Evolutionary conservation across 2,888 invertebrate species (phyloP).

Genomic region (Meganola albula): DNA sequence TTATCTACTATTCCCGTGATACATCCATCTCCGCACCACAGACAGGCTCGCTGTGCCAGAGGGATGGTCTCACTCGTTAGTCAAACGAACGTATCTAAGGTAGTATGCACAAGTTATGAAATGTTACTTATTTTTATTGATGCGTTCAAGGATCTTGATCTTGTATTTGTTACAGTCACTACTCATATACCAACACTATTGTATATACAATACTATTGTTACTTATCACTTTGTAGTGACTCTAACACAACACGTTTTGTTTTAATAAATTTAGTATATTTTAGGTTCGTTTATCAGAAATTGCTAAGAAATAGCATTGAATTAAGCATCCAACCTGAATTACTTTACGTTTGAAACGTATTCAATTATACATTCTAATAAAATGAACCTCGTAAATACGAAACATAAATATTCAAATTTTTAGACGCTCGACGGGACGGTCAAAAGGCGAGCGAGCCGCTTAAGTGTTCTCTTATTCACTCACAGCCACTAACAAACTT

Average conservation of each 20-base stretch:
- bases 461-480: slow-evolving; percentile 25
- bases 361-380: slow-evolving; percentile 15
- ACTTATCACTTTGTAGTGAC: too few species aligned
- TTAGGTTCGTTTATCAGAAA: not conserved
- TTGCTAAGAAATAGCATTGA: not conserved
- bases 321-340: slow-evolving; percentile 5
- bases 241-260: too few species aligned
- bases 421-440: slow-evolving; percentile 1
- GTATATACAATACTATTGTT: too few species aligned
- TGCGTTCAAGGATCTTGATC: too few species aligned
- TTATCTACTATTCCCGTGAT: not conserved
- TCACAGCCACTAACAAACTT: slow-evolving; percentile 27
- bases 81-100: too few species aligned
- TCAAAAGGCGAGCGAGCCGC: not conserved
- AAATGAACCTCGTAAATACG: slow-evolving; percentile 13
- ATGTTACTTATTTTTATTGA: too few species aligned
- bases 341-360: slow-evolving; percentile 4
- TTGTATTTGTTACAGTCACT: too few species aligned
- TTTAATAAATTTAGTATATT: too few species aligned
- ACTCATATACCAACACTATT: too few species aligned
- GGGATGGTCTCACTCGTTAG: too few species aligned
- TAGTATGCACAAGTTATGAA: too few species aligned
- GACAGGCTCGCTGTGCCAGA: too few species aligned
- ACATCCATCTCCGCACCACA: not conserved
- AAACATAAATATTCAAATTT: slow-evolving; percentile 15